Percentiles rank a stretch among this genome's conserved stretches.
Evolutionary conservation across 2,113 vertebrate species (phyloP).

Genomic region (Thalassoma bifasciatum): DNA sequence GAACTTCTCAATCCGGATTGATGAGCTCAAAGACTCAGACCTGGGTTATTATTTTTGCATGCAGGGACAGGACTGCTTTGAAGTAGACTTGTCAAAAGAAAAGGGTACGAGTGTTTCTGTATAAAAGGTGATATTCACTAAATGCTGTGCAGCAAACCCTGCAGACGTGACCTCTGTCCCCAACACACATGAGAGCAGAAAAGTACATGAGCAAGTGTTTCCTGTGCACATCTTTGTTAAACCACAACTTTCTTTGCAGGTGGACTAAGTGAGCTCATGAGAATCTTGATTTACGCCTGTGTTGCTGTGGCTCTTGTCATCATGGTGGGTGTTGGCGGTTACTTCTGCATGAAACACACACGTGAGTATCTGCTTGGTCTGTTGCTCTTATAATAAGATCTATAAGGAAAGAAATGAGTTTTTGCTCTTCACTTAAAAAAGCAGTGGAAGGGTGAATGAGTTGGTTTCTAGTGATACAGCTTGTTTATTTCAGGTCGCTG

Average conservation of each 20-base stretch:
- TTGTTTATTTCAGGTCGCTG: constrained; percentile 27
- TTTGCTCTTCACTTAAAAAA: background rate
- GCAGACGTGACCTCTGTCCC: background rate
- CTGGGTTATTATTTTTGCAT: constrained; percentile 71
- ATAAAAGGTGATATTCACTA: background rate
- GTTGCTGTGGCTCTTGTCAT: constrained; percentile 30
- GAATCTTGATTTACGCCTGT: constrained; percentile 31
- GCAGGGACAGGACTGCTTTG: constrained; percentile 15
- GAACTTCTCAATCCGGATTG: constrained; percentile 75
- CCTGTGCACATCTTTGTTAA: constrained; percentile 44
- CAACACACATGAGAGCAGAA: background rate
- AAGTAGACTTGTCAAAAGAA: constrained; percentile 40
- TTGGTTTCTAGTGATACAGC: background rate
- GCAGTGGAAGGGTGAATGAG: background rate
- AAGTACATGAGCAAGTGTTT: constrained; percentile 24
- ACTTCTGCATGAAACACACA: constrained; percentile 26
- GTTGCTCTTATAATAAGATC: background rate
- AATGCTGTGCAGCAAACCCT: background rate
- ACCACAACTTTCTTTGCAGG: constrained; percentile 24
- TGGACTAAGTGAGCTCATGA: fast-evolving
- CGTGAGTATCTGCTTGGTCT: constrained; percentile 49
- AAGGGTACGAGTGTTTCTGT: constrained; percentile 17
- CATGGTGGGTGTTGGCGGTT: constrained; percentile 29
- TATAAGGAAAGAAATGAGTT: background rate
- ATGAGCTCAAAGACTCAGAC: constrained; percentile 61